Base-by-base conservation (phyloP, 1,140 invertebrate genomes). In the Hyles vespertilio region DNA sequence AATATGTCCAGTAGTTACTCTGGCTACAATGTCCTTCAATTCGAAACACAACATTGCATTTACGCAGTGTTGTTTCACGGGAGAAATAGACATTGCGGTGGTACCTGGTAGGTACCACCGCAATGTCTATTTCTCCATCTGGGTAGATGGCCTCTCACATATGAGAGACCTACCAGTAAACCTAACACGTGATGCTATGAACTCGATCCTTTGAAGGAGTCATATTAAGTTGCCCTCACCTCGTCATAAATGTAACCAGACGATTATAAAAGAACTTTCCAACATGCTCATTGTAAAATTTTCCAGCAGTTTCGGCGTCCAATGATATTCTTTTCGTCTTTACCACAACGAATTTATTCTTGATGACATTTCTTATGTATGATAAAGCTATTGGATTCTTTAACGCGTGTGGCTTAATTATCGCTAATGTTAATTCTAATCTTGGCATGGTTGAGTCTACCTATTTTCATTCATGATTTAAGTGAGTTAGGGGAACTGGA, bases 211-310 rank as follows among this genome's bases (percentile, higher is more conserved):
- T 22, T 22, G 22, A 22, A 22, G 22, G 2, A 22, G 22, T 22
- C 22, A 22, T 22, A 22, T 1, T 22, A 22, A 22, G 22, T 22
- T 22, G 22, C 22, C 22, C 59, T 72, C 89, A 95, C 95, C 94
- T 95, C 54, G 91, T 90, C 94, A 98, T 98, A 72, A 97, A 97
- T 33, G 94, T 95, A 1, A 96, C 89, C 8, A 98, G 86, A 56
- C 97, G 91, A 73, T 97, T 94, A 71, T 94, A 97, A 89, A 98
- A 98, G 88, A 98, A 98, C 83, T 95, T 96, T 2, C 92, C 90
- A 73, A 92, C 91, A 81, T 98, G 97, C 77, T 97, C 96, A 33
- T 88, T 83, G 80, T 98, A 98, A 89, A 98, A 98, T 49, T 91
- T 80, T 73, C 93, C 91, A 7, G 95, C 96, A 66, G 94, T 89